Percentiles rank a stretch among this genome's conserved stretches.
Conservation (phyloP, 23 tunicate species). For the Ciona savignyi region DNA sequence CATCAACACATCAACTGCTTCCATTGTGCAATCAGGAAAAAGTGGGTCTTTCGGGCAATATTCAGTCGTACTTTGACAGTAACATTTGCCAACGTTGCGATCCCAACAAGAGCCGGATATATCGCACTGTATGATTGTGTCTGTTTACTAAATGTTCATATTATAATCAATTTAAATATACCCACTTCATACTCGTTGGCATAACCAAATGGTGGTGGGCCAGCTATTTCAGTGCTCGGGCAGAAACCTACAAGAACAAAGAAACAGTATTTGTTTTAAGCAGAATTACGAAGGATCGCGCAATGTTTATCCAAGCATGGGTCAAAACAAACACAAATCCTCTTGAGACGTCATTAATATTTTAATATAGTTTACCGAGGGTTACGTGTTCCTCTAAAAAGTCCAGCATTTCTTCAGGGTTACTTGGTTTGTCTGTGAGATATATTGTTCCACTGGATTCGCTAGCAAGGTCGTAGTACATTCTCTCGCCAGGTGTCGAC, state of each 20-base stretch:
- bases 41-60: constrained; percentile 36
- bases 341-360: neutral
- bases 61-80: constrained; percentile 20
- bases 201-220: constrained; percentile 46
- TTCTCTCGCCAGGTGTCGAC: neutral
- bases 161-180: neutral
- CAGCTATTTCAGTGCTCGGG: constrained; percentile 46
- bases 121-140: constrained; percentile 18
- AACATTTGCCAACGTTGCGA: constrained; percentile 33
- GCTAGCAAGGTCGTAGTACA: constrained; percentile 29
- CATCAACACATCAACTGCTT: neutral
- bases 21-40: constrained; percentile 8
- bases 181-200: constrained; percentile 15
- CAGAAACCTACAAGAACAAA: constrained; percentile 73
- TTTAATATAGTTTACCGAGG: constrained; percentile 15
- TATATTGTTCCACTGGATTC: constrained; percentile 46
- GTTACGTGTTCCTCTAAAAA: constrained; percentile 56
- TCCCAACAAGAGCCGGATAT: constrained; percentile 49
- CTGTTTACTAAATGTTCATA: neutral
- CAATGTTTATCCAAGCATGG: neutral
- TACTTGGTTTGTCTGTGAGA: constrained; percentile 43
- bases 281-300: too few species aligned
- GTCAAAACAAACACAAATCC: neutral
- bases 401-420: constrained; percentile 26
- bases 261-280: too few species aligned